These are phyloP conservation scores for Manis javanica DNA, from an alignment of 2,797 vertebrate genomes.

Conservation along the genomic window DNA sequence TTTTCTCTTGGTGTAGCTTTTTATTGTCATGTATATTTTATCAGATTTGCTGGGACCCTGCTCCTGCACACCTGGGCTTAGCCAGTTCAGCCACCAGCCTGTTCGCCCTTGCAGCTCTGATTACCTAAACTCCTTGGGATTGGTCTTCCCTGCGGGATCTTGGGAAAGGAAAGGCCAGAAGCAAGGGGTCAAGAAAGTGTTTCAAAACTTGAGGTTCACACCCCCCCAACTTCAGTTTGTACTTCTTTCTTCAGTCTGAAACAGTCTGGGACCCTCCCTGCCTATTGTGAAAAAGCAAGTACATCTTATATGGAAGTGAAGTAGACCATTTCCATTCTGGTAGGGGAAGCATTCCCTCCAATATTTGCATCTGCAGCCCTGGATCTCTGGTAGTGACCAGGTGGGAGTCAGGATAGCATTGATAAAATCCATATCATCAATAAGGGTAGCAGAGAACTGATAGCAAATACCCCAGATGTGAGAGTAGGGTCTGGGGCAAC, in stretches of 20 bases:
- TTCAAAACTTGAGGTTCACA: slow-evolving; percentile 22
- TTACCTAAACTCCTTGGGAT: background rate
- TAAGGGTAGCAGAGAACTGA: background rate
- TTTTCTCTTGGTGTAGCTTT: background rate
- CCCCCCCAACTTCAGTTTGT: background rate
- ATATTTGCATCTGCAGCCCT: background rate
- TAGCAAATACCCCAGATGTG: background rate
- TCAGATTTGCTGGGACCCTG: background rate
- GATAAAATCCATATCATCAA: background rate
- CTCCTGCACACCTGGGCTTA: background rate
- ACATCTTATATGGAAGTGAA: background rate
- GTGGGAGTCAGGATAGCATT: background rate
- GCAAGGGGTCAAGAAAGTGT: background rate
- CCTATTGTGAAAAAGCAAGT: background rate
- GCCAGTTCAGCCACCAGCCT: background rate
- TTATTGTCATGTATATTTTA: background rate
- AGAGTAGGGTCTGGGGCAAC: background rate
- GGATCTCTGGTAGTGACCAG: background rate
- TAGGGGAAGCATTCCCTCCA: background rate
- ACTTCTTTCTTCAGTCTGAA: background rate
- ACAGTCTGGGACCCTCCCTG: background rate
- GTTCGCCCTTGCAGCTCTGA: background rate
- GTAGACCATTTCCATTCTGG: background rate
- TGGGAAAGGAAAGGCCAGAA: background rate
- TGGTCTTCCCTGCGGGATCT: background rate